phyloP scores from a whole-genome alignment of 2,888 invertebrate species.

The Eristalis arbustorum region DNA sequence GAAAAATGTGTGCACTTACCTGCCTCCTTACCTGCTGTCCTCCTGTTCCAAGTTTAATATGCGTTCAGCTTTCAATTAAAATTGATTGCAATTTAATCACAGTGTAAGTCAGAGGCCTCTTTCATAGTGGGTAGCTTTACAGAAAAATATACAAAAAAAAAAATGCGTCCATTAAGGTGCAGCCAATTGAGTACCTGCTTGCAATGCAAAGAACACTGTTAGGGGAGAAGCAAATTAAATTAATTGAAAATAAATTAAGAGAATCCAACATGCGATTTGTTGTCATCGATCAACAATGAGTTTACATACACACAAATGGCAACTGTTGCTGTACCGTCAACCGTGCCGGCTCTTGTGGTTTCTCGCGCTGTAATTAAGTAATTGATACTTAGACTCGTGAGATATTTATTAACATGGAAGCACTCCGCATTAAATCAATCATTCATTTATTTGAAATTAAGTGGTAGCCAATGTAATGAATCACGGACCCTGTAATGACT shows the following conservation, averaged over 20 bases:
- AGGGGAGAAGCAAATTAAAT: slow-evolving; percentile 60
- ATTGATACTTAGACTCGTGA: slow-evolving; percentile 62
- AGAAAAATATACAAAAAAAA: neutral
- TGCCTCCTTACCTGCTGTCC: slow-evolving; percentile 23
- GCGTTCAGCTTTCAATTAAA: slow-evolving; percentile 68
- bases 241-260: slow-evolving; percentile 69
- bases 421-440: neutral
- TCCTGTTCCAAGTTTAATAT: slow-evolving; percentile 51
- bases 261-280: slow-evolving; percentile 66
- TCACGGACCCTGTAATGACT: neutral
- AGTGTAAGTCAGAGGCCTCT: slow-evolving; percentile 36
- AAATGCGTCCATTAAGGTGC: slow-evolving; percentile 49
- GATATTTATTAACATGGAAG: slow-evolving; percentile 42
- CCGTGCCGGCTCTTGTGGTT: slow-evolving; percentile 18
- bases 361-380: slow-evolving; percentile 61
- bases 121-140: slow-evolving; percentile 7
- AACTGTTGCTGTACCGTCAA: slow-evolving; percentile 50
- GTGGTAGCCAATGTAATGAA: neutral
- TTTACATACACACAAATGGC: slow-evolving; percentile 21
- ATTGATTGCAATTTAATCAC: slow-evolving; percentile 70
- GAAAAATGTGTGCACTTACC: neutral
- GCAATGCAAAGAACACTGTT: neutral
- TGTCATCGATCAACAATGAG: slow-evolving; percentile 55
- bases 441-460: neutral
- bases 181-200: slow-evolving; percentile 52